A percentile compares a stretch with the other conserved stretches of the same genome.
Conservation (phyloP, 2,113 vertebrate genomes). For the Lynx canadensis region DNA sequence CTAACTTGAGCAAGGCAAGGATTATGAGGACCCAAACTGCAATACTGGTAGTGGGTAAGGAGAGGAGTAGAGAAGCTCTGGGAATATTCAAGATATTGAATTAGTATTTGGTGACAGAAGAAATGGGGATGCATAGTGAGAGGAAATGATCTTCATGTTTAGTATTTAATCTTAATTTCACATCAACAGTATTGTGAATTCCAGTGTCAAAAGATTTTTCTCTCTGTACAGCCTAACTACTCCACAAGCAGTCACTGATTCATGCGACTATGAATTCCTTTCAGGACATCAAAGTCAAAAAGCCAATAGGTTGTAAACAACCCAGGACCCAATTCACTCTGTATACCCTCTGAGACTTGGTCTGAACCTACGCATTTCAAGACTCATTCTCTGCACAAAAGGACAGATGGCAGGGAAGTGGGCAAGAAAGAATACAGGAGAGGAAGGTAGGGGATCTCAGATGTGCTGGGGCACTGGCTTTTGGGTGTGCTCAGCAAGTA, state of each 20-base stretch:
- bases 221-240: too few relatives aligned
- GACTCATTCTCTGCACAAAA: neutral
- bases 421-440: neutral
- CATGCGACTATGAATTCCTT: neutral
- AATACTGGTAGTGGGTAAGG: neutral
- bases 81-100: neutral
- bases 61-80: neutral
- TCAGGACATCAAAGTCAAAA: conserved; percentile 6
- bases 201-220: neutral
- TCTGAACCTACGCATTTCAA: neutral
- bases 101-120: neutral
- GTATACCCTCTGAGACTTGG: neutral
- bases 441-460: neutral
- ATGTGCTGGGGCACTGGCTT: neutral
- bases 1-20: neutral
- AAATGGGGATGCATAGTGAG: neutral
- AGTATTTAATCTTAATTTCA: neutral
- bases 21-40: neutral
- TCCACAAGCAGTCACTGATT: neutral
- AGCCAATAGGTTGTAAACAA: neutral
- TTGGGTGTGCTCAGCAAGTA: neutral
- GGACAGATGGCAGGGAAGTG: neutral
- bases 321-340: neutral
- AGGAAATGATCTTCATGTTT: neutral
- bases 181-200: neutral